These are phyloP conservation scores for Drosophila hydei DNA, from an alignment of 1,140 invertebrate genomes.

Conservation along the genomic window DNA sequence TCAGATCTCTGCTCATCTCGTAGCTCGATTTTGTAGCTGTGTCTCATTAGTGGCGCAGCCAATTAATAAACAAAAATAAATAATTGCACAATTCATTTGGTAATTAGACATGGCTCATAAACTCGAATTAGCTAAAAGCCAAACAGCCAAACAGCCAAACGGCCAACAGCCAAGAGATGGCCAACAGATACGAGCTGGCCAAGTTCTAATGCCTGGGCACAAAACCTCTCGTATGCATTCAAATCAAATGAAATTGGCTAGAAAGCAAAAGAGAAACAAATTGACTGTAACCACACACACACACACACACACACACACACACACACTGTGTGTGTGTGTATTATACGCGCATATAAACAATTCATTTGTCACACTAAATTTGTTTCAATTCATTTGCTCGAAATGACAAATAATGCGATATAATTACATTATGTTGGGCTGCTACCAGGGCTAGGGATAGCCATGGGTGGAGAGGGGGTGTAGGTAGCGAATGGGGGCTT, in stretches of 20 bases:
- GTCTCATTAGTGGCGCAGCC: conserved; percentile 73
- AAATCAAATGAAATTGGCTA: conserved; percentile 82
- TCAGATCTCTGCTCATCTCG: conserved; percentile 34
- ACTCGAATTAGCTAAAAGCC: conserved; percentile 75
- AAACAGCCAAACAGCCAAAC: conserved; percentile 25
- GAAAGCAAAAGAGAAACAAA: conserved; percentile 61
- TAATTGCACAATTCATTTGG: conserved; percentile 83
- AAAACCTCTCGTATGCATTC: conserved; percentile 53
- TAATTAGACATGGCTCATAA: conserved; percentile 83
- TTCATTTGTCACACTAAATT: conserved; percentile 84
- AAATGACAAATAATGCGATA: conserved; percentile 81
- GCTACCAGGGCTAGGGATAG: conserved; percentile 1
- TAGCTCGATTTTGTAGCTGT: conserved; percentile 9
- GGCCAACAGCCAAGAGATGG: conserved; percentile 1
- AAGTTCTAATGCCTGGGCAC: conserved; percentile 19
- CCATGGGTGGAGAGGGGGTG: not conserved
- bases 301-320: not conserved
- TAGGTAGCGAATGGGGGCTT: not conserved
- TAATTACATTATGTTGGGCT: conserved; percentile 68
- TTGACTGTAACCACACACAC: conserved; percentile 59
- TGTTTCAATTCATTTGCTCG: conserved; percentile 83
- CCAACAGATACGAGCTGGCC: conserved; percentile 16
- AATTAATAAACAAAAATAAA: conserved; percentile 83
- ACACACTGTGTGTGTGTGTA: not conserved
- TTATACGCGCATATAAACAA: conserved; percentile 55